Percentiles rank a stretch among this genome's conserved stretches.
Evolutionary conservation across 2,888 invertebrate species (phyloP).

Genomic region (Sarcophaga subvicina): DNA sequence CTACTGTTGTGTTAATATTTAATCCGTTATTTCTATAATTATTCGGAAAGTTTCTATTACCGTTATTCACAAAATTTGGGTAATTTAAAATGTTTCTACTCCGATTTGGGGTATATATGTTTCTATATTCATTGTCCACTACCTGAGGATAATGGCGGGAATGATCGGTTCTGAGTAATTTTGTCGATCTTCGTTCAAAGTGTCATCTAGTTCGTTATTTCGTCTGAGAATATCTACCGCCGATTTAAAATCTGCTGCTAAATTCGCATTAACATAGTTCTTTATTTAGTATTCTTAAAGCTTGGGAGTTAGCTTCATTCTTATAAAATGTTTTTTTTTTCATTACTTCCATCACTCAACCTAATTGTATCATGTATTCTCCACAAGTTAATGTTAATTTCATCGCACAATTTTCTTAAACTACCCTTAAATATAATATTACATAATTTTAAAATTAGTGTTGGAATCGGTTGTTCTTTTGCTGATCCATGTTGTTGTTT

Average conservation of each 20-base stretch:
- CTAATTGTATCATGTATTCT: background rate
- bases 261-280: background rate
- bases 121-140: background rate
- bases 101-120: background rate
- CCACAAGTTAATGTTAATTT: background rate
- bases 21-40: background rate
- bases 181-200: background rate
- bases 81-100: background rate
- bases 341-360: background rate
- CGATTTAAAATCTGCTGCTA: background rate
- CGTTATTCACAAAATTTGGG: background rate
- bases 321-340: background rate
- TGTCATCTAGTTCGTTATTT: background rate
- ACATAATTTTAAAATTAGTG: conserved; percentile 1
- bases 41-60: background rate
- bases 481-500: background rate
- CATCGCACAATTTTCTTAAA: background rate
- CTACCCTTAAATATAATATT: conserved; percentile 1
- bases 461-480: background rate
- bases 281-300: background rate
- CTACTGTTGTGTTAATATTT: background rate
- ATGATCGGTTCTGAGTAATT: background rate
- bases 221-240: background rate
- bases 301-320: background rate
- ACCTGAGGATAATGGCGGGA: background rate